Conservation (phyloP, 2,113 vertebrate species). For the Sprattus sprattus region DNA sequence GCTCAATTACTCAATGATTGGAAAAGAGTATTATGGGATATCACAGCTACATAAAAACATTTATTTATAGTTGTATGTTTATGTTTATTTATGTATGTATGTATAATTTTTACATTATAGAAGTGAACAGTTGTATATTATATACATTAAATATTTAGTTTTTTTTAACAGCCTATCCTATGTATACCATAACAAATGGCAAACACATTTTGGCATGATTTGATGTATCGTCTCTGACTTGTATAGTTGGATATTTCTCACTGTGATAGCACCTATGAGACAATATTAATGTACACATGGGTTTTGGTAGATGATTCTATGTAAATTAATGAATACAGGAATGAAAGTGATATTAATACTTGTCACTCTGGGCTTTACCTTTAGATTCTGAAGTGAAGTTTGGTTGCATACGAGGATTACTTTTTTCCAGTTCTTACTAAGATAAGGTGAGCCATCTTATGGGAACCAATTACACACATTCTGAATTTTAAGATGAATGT, state of each 20-base stretch:
- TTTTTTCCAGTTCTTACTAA: not conserved
- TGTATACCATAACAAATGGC: not conserved
- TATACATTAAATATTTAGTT: not conserved
- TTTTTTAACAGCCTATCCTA: not conserved
- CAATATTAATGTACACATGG: not conserved
- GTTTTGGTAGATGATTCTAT: not conserved
- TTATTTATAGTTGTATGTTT: not conserved
- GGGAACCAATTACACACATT: not conserved
- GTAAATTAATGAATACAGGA: not conserved
- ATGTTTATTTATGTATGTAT: no score
- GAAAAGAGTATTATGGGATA: not conserved
- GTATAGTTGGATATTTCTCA: not conserved
- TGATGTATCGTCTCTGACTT: not conserved
- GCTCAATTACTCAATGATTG: not conserved
- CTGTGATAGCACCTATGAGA: not conserved
- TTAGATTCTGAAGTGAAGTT: slow-evolving; percentile 11
- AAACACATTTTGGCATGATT: not conserved
- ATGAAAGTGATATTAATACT: not conserved
- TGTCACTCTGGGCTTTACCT: not conserved
- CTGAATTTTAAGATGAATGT: not conserved
- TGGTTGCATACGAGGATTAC: not conserved
- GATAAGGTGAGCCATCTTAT: slow-evolving; percentile 4
- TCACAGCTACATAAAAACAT: not conserved
- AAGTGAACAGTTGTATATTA: not conserved
- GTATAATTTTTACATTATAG: not conserved